Conservation (phyloP, 64 coral and sea anemone species). For the Platygyra sinensis region DNA sequence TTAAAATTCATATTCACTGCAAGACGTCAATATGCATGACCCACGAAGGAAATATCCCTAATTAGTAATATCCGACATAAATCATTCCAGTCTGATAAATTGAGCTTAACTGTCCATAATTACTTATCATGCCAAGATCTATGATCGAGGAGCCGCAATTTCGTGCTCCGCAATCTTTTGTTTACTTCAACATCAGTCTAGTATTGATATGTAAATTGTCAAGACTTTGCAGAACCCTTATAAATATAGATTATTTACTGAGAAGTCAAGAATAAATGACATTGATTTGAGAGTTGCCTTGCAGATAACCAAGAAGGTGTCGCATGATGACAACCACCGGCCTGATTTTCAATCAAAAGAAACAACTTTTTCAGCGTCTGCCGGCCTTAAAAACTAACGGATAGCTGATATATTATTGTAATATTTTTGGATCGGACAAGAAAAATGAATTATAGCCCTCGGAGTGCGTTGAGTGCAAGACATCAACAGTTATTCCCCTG, state of each 20-base stretch:
- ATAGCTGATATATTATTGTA: not conserved
- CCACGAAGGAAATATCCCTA: not conserved
- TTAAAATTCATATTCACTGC: constrained; percentile 10
- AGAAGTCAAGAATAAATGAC: not conserved
- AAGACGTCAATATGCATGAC: not conserved
- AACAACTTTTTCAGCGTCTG: not conserved
- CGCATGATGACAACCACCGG: not conserved
- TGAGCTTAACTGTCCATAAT: constrained; percentile 5
- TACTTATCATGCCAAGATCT: not conserved
- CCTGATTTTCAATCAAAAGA: not conserved
- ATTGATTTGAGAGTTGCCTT: not conserved
- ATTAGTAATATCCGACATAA: not conserved
- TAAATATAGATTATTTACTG: constrained; percentile 31
- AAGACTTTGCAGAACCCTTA: not conserved
- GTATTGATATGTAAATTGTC: constrained; percentile 21
- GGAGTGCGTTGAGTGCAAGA: not conserved
- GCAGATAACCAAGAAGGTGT: not conserved
- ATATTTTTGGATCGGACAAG: not conserved
- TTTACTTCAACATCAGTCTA: not conserved
- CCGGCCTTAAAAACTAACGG: not conserved
- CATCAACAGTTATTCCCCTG: not conserved
- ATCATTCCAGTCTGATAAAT: not conserved
- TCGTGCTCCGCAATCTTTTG: not conserved
- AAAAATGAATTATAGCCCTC: constrained; percentile 14
- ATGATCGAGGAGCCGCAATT: not conserved